phyloP scores from a whole-genome alignment of 1,140 invertebrate genomes.

The Cylas formicarius region DNA sequence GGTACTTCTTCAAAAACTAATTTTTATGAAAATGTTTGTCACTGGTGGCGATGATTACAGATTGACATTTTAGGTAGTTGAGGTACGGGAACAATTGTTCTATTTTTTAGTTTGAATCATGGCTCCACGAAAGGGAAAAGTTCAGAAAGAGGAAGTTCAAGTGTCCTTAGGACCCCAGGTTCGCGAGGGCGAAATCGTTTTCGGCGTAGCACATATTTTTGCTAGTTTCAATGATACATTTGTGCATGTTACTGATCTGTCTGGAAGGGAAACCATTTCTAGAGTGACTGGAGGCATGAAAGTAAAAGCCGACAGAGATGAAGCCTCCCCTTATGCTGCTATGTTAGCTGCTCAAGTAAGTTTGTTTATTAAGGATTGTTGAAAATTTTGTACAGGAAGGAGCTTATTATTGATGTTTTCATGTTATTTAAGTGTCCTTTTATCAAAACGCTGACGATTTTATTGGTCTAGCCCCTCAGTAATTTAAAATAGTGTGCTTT shows the following conservation, averaged over 20 bases:
- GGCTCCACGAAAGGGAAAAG: slow-evolving; percentile 97
- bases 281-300: slow-evolving; percentile 99
- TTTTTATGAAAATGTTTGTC: no score
- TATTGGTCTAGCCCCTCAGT: no score
- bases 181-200: slow-evolving; percentile 93
- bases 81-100: slow-evolving; percentile 5
- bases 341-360: slow-evolving; percentile 98
- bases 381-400: not conserved
- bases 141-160: slow-evolving; percentile 92
- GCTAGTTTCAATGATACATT: slow-evolving; percentile 99
- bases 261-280: slow-evolving; percentile 97
- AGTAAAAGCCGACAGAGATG: slow-evolving; percentile 99
- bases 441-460: not conserved
- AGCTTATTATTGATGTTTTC: not conserved
- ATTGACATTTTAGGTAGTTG: slow-evolving; percentile 12
- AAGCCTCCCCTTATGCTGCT: slow-evolving; percentile 98
- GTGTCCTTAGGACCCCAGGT: slow-evolving; percentile 95
- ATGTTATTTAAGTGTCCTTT: not conserved
- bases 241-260: slow-evolving; percentile 98
- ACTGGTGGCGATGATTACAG: not conserved
- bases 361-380: slow-evolving; percentile 7
- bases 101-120: slow-evolving; percentile 49
- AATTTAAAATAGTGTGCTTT: no score
- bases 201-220: slow-evolving; percentile 99
- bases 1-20: no score